These are phyloP conservation scores for Prunella fulvescens DNA, from an alignment of 2,113 vertebrate species.

Conservation along the genomic window DNA sequence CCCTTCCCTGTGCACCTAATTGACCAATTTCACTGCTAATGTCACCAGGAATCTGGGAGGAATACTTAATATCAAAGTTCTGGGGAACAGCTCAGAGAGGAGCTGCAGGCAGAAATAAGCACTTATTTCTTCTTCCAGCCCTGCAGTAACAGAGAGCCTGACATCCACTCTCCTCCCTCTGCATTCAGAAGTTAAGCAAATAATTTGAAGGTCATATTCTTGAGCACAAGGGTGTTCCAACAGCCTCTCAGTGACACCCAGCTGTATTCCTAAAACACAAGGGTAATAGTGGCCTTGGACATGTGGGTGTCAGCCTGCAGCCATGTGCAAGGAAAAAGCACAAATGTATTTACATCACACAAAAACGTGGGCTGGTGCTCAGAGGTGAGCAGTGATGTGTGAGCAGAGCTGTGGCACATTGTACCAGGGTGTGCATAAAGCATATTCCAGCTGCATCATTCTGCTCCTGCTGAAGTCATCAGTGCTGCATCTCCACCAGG, in stretches of 20 bases:
- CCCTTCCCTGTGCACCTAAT: background rate
- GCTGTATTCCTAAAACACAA: background rate
- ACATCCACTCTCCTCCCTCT: background rate
- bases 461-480: background rate
- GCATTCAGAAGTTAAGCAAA: background rate
- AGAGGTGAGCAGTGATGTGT: accelerated
- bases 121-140: background rate
- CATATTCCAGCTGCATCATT: accelerated
- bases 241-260: background rate
- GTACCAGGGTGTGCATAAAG: accelerated
- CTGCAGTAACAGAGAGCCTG: background rate
- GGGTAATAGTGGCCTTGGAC: accelerated
- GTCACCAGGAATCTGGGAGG: background rate
- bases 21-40: background rate
- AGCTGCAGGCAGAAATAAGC: background rate
- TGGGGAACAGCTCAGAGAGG: background rate
- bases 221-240: background rate
- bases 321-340: background rate
- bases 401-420: accelerated
- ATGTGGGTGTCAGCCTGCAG: background rate
- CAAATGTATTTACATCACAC: accelerated
- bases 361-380: too few species aligned
- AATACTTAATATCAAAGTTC: background rate
- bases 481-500: background rate
- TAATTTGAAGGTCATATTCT: background rate